Evolutionary conservation across 2,888 invertebrate genomes (phyloP).

Genomic region (Ophion costatus): DNA sequence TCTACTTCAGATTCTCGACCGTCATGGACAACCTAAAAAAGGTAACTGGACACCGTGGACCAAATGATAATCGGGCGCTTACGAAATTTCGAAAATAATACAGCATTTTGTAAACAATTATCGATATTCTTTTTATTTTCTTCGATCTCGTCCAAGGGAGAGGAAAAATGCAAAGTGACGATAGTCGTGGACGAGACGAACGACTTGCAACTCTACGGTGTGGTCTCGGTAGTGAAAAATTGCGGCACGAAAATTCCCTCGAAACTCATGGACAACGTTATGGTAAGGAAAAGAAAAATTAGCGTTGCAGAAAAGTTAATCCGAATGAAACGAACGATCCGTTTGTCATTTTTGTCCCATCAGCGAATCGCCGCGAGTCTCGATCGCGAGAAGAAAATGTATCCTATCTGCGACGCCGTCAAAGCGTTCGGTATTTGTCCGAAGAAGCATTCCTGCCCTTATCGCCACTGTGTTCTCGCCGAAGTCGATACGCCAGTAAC

Average conservation of each 20-base stretch:
- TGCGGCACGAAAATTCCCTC: constrained; percentile 77
- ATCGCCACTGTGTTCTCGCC: constrained; percentile 87
- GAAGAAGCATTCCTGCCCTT: constrained; percentile 85
- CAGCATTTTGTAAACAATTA: not conserved
- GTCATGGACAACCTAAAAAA: constrained; percentile 86
- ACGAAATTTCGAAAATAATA: not conserved
- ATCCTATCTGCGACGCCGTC: constrained; percentile 86
- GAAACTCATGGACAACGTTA: constrained; percentile 76
- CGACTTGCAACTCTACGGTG: constrained; percentile 86
- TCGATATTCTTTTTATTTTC: not conserved
- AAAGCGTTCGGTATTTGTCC: constrained; percentile 88
- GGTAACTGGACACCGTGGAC: constrained; percentile 66
- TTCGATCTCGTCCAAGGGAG: constrained; percentile 65
- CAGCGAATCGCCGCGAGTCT: constrained; percentile 72
- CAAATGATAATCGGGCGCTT: not conserved
- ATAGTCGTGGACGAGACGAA: constrained; percentile 87
- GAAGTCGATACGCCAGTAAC: constrained; percentile 85
- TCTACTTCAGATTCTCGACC: constrained; percentile 89
- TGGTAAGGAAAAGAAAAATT: constrained; percentile 72
- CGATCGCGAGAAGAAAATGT: constrained; percentile 83
- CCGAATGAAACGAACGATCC: not conserved
- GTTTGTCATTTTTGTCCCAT: constrained; percentile 3
- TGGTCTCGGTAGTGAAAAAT: constrained; percentile 86
- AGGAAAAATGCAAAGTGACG: constrained; percentile 81
- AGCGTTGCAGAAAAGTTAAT: not conserved